Evolutionary conservation across 2,113 vertebrate species (phyloP).

Genomic region (Hippocampus barbouri): DNA sequence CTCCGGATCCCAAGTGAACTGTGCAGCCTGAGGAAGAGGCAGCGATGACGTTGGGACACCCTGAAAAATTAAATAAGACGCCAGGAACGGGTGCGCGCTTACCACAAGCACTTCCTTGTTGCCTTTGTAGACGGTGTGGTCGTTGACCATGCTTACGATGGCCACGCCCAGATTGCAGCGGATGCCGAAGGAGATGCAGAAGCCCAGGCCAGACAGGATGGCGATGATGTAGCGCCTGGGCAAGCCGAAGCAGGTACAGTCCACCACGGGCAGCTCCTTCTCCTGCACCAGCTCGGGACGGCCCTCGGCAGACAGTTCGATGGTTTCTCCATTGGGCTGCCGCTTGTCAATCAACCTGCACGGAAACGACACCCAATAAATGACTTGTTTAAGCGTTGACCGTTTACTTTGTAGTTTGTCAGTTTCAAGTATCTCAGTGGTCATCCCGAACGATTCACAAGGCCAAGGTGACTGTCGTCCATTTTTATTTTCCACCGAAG

Average conservation of each 20-base stretch:
- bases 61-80: not conserved
- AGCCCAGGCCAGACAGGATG: conserved; percentile 88
- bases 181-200: conserved; percentile 94
- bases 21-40: conserved; percentile 75
- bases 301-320: conserved; percentile 84
- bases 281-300: conserved; percentile 81
- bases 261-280: conserved; percentile 82
- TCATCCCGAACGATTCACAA: not conserved
- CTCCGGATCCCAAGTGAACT: conserved; percentile 90
- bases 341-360: conserved; percentile 81
- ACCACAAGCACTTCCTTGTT: conserved; percentile 85
- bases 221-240: conserved; percentile 90
- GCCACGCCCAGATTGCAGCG: conserved; percentile 91
- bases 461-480: not conserved
- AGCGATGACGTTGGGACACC: not conserved
- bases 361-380: not conserved
- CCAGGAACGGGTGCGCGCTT: conserved; percentile 18
- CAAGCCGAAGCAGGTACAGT: conserved; percentile 88
- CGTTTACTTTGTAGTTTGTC: not conserved
- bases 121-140: conserved; percentile 81
- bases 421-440: not conserved
- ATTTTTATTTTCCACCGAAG: conserved; percentile 35
- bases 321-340: conserved; percentile 83
- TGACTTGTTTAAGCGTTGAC: not conserved
- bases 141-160: conserved; percentile 95